A percentile compares a stretch with the other conserved stretches of the same genome.
Conservation (phyloP, 2,888 invertebrate genomes). For the Bimastos eiseni region DNA sequence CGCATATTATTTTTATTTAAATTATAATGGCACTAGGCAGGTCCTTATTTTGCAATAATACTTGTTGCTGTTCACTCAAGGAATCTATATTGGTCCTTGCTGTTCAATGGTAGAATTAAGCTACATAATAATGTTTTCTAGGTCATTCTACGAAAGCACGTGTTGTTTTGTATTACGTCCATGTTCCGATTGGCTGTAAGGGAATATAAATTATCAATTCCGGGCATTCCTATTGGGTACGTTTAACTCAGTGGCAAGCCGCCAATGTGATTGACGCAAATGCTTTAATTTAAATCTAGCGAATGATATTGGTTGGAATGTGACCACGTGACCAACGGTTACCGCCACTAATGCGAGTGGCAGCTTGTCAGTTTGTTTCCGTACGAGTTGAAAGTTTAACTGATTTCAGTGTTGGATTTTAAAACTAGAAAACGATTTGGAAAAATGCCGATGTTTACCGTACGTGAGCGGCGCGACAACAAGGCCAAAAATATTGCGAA, state of each 20-base stretch:
- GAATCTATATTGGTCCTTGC: no score
- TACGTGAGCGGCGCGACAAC: not conserved
- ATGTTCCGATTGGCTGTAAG: not conserved
- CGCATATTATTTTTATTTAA: no score
- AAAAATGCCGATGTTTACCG: conserved; percentile 19
- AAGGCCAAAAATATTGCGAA: not conserved
- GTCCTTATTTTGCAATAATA: no score
- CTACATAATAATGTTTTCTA: not conserved
- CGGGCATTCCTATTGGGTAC: not conserved
- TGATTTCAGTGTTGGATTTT: not conserved
- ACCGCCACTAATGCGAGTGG: not conserved
- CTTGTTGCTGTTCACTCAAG: no score
- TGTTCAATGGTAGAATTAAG: not conserved
- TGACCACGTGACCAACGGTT: conserved; percentile 13
- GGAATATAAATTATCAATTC: not conserved
- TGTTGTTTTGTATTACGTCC: not conserved
- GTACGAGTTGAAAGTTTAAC: not conserved
- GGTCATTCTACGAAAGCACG: not conserved
- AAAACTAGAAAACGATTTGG: not conserved
- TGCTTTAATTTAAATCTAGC: not conserved
- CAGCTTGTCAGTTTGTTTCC: not conserved
- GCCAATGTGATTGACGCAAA: conserved; percentile 13
- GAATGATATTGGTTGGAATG: not conserved
- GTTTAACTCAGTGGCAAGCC: not conserved
- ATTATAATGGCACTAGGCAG: no score